Evolutionary conservation across 1,140 invertebrate genomes (phyloP), one percentile per base, ranked within the genome.

Genomic region (Drosophila leontia): DNA sequence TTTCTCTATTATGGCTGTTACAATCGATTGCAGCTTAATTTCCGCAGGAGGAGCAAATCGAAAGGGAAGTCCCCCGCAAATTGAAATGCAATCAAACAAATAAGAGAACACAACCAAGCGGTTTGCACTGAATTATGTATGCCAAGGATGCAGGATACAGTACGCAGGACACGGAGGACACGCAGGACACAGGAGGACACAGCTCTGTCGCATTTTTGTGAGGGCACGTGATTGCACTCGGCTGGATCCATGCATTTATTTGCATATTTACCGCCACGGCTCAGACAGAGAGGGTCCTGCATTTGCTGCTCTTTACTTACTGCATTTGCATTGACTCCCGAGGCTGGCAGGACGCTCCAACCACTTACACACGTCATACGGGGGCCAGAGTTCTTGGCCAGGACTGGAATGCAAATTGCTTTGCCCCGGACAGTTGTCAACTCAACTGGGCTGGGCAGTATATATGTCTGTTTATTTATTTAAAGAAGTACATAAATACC

Each of bases 61-160:
- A 67, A 48, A 55, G 11, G 26, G 19, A 61, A 50, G 29, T 34
- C 19, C 42, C 47, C 47, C 39, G 64, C 67, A 80, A 76, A 79
- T 87, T 76, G 58, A 82, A 87, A 87, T 77, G 75, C 62, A 78
- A 86, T 70, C 44, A 60, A 87, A 86, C 44, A 63, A 87, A 82
- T 58, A 71, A 70, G 51, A 55, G 55, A 45, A 78, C 51, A 71
- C 34, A 57, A 62, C 32, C 63, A 29, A 68, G 37, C n/a, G 32
- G 51, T 44, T 64, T 71, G 19, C 41, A 45, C 53, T 74, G 75
- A 62, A 86, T 85, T 86, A 71, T 72, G 65, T 86, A 86, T 85
- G 45, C 82, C 72, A 61, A 70, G 62, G 61, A 75, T 44, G 47
- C 65, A 77, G 45, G 48, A 76, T 63, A 29, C 45, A 56, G 41